Base-by-base conservation (phyloP, 2,888 invertebrate species). In the Sycophila texana region DNA sequence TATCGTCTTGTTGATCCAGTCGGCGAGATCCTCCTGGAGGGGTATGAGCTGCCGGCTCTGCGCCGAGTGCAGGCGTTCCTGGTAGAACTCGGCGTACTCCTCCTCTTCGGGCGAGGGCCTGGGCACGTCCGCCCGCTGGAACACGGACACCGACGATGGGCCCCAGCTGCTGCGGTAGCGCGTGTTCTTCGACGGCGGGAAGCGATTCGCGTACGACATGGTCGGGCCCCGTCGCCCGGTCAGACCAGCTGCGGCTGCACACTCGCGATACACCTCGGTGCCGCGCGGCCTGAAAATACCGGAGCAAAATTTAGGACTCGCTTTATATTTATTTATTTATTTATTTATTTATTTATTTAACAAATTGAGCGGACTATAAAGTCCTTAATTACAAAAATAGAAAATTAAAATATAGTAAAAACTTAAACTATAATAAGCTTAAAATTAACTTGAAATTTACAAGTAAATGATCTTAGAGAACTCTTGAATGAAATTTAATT, bases 1-100 rank as follows among this genome's bases (percentile, higher is more conserved):
- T 83, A 96, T 92, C 76, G 94, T 95, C 89, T 95, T 96, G 89
- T 96, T 96, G 82, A 97, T 94, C 97, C 97, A 97, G 85, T 96
- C 96, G 10, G 96, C 96, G 76, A 97, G 91, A 90, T 97, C 97
- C 89, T 97, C 96, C 90, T 96, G 96, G 82, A 97, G 91, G 0
- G 96, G 96, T 86, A 95, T 94, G 86, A 97, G 92, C 89, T 96
- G 95, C 71, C 95, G 92, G 89, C 95, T 94, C 91, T 96, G 96
- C 81, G 95, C 94, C 87, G 94, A 94, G 87, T 94, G 92, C 84
- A 95, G 94, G 88, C 95, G 93, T 89, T 95, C 95, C 86, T 95
- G 92, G 89, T 94, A 95, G 86, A 92, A 94, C 84, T 94, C 94
- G 66, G 91, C 91, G 83, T 91, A 92, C 86, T 94, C 94, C 84